A percentile compares a stretch with the other conserved stretches of the same genome.
Conservation (phyloP, 2,113 vertebrate species). For the Oenanthe melanoleuca region DNA sequence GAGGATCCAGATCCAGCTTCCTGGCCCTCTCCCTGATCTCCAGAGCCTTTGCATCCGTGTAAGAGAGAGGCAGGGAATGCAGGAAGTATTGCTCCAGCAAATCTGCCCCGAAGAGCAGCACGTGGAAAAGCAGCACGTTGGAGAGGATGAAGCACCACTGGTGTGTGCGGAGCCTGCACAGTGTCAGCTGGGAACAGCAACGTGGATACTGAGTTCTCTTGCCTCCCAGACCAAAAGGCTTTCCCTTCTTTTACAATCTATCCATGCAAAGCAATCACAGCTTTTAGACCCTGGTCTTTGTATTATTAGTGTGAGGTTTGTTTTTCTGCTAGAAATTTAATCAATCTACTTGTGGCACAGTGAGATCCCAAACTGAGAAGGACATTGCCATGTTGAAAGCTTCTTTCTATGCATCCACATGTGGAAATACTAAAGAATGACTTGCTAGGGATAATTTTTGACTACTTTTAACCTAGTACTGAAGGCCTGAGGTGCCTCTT, state of each 20-base stretch:
- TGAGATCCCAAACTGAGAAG: not conserved
- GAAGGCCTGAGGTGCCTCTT: not conserved
- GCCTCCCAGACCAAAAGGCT: not conserved
- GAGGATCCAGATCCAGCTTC: constrained; percentile 75
- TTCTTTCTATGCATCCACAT: not conserved
- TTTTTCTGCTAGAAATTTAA: not conserved
- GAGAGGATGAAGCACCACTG: constrained; percentile 94
- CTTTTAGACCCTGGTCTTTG: not conserved
- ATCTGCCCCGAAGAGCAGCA: constrained; percentile 89
- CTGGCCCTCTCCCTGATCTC: constrained; percentile 84
- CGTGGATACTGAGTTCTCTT: not conserved
- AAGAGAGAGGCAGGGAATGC: constrained; percentile 78
- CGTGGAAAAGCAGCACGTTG: constrained; percentile 86
- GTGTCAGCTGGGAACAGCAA: constrained; percentile 71
- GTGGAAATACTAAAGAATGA: not conserved
- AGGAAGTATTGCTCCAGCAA: constrained; percentile 91
- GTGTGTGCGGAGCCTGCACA: constrained; percentile 86
- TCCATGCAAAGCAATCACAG: not conserved
- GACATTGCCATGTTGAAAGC: accelerated
- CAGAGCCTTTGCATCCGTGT: constrained; percentile 76
- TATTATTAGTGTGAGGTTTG: not conserved
- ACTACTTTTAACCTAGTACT: not conserved
- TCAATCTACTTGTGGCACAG: not conserved
- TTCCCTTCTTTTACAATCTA: not conserved
- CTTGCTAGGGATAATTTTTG: not conserved